These are phyloP conservation scores for Cherax quadricarinatus DNA, from an alignment of 1,140 invertebrate species.

Conservation along the genomic window DNA sequence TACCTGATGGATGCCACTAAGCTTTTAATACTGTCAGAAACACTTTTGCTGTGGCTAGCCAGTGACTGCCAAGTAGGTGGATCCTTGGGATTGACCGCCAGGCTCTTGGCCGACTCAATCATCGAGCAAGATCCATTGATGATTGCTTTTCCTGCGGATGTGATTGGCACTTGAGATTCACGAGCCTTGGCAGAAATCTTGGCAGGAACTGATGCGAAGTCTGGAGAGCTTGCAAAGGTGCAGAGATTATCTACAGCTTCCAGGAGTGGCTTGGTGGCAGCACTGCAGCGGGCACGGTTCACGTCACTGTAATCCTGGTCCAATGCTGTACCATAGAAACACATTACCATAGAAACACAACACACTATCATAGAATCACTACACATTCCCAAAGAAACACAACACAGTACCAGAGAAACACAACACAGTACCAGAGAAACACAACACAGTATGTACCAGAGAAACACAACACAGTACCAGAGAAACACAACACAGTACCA, in stretches of 20 bases:
- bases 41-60: conserved; percentile 94
- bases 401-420: conserved; percentile 8
- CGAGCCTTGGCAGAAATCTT: conserved; percentile 89
- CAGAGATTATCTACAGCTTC: conserved; percentile 95
- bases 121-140: conserved; percentile 91
- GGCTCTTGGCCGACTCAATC: conserved; percentile 91
- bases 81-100: conserved; percentile 93
- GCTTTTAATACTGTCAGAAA: conserved; percentile 97
- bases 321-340: conserved; percentile 78
- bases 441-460: conserved; percentile 46
- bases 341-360: background rate
- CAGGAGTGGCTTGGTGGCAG: conserved; percentile 90
- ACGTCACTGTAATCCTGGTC: conserved; percentile 89
- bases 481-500: background rate
- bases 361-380: background rate
- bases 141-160: conserved; percentile 87
- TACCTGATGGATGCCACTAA: conserved; percentile 89
- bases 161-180: conserved; percentile 91
- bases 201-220: conserved; percentile 94
- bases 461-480: background rate
- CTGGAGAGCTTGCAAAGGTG: conserved; percentile 93
- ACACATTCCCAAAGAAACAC: background rate
- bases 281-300: conserved; percentile 86
- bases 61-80: conserved; percentile 95
- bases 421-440: background rate